Evolutionary conservation across 1,140 invertebrate genomes (phyloP), one percentile per base, ranked within the genome.

Genomic region (Nautilus pompilius): DNA sequence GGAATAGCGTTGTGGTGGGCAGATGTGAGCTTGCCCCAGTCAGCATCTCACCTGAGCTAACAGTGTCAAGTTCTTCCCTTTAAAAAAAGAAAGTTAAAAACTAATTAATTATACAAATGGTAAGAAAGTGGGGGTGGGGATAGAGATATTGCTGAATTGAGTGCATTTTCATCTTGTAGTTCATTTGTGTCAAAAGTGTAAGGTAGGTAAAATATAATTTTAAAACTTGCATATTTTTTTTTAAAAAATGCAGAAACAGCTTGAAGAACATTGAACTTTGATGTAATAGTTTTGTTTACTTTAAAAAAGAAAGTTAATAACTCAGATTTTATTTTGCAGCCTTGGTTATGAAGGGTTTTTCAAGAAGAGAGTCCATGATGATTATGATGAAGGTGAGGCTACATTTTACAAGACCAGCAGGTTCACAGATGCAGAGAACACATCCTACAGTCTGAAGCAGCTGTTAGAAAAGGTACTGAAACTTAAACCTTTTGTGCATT

Each of bases 311-410:
- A 41, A 41, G n/a, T 13, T 13, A 41, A 41, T 41, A n/a, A n/a
- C n/a, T n/a, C n/a, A n/a, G n/a, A n/a, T 30, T 46, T 68, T 36
- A 54, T 30, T 54, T 62, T 74, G 26, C 65, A 82, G 80, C 1
- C 34, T 74, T 24, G 80, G 80, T 4, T 82, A 81, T 65, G 70
- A 77, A 28, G 78, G 80, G 48, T 36, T 67, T 13, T 70, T 75
- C 57, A 75, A 69, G 58, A 72, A 75, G 60, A 69, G 80, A 58
- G 72, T 70, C 10, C 51, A 68, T 20, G 75, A 75, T 24, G 67
- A 68, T 29, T 77, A 57, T 67, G 62, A 76, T 67, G 80, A 82
- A 67, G 80, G 80, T 5, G 80, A 80, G 58, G 80, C 80, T 8
- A 80, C 78, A 28, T 82, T 82, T 63, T 79, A 67, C 65, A 78